A percentile compares a stretch with the other conserved stretches of the same genome.
Conservation (phyloP, 2,888 invertebrate species). For the Ophion costatus region DNA sequence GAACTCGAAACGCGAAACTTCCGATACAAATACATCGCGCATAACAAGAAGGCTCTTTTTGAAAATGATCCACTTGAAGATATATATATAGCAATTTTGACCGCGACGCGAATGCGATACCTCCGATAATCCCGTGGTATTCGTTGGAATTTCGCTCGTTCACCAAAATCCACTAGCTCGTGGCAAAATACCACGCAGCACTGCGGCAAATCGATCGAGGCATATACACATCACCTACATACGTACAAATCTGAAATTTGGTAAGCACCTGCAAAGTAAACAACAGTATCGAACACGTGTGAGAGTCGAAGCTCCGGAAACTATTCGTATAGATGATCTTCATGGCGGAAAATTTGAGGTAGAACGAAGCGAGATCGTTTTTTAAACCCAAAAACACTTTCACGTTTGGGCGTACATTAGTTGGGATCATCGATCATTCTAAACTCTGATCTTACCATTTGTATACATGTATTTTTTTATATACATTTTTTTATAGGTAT, state of each 20-base stretch:
- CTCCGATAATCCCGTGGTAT: conserved; percentile 2
- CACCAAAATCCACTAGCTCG: conserved; percentile 28
- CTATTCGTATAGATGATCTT: background rate
- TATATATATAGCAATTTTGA: background rate
- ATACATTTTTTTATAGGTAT: too few species aligned
- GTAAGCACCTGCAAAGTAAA: conserved; percentile 27
- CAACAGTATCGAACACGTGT: conserved; percentile 43
- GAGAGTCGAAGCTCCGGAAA: background rate
- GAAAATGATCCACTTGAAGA: background rate
- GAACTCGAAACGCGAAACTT: too few species aligned
- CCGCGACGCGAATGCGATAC: conserved; percentile 14
- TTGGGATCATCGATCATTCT: conserved; percentile 35
- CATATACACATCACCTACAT: background rate
- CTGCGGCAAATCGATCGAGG: conserved; percentile 63
- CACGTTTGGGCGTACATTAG: conserved; percentile 18
- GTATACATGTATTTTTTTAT: too few species aligned
- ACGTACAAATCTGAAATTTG: conserved; percentile 43
- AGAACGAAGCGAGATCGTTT: conserved; percentile 44
- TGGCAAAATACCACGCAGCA: conserved; percentile 50
- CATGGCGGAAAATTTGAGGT: conserved; percentile 6
- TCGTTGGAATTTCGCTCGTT: conserved; percentile 44
- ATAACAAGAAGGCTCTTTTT: background rate
- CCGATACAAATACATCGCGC: too few species aligned
- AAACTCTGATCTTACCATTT: conserved; percentile 10
- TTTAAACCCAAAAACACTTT: conserved; percentile 13